Evolutionary conservation across 2,888 invertebrate species (phyloP).

Genomic region (Sphinx pinastri): DNA sequence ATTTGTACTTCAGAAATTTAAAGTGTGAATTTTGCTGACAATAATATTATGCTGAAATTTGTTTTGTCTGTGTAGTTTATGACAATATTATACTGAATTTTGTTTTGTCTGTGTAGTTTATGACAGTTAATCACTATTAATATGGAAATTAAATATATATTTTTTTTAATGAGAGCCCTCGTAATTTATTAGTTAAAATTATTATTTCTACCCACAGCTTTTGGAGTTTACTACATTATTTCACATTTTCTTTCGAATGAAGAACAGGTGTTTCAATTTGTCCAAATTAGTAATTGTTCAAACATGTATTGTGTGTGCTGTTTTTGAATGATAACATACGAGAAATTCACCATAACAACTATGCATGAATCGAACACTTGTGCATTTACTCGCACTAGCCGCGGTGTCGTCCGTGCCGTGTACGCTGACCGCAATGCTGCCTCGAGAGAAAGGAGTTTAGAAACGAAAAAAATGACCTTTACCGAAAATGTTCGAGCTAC

Average conservation of each 20-base stretch:
- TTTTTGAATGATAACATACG: constrained; percentile 19
- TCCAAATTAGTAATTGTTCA: background rate
- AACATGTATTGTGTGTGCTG: constrained; percentile 12
- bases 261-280: background rate
- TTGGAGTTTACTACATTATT: background rate
- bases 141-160: too few species aligned
- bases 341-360: constrained; percentile 27
- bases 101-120: too few species aligned
- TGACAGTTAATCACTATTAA: too few species aligned
- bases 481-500: constrained; percentile 45
- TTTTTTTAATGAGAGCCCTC: background rate
- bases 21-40: too few species aligned
- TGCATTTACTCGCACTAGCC: constrained; percentile 4
- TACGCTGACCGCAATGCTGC: constrained; percentile 44
- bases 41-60: too few species aligned
- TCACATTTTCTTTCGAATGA: background rate
- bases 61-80: too few species aligned
- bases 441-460: constrained; percentile 72
- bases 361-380: constrained; percentile 22
- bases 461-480: constrained; percentile 74
- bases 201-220: constrained; percentile 5
- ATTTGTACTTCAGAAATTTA: too few species aligned
- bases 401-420: constrained; percentile 34
- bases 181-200: background rate
- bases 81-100: too few species aligned